A percentile compares a stretch with the other conserved stretches of the same genome.
phyloP scores from a whole-genome alignment of 2,797 vertebrate species.

The Enteromius thamalakanensis region DNA sequence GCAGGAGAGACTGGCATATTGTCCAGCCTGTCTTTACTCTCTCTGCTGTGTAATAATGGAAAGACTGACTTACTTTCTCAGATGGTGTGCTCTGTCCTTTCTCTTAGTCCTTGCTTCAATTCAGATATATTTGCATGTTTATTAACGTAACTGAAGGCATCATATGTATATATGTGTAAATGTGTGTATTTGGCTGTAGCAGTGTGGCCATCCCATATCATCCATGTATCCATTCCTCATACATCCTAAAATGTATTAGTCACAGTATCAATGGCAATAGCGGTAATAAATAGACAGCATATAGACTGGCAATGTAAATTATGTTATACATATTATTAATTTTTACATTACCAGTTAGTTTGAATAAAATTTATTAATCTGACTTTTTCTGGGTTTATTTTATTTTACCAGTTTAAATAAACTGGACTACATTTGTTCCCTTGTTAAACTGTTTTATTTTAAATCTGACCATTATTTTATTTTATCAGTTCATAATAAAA shows the following conservation, averaged over 20 bases:
- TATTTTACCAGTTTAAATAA: background rate
- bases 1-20: constrained; percentile 70
- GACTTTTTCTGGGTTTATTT: no score
- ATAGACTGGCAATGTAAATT: no score
- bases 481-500: no score
- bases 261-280: background rate
- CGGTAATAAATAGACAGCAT: background rate
- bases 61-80: constrained; percentile 70
- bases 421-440: background rate
- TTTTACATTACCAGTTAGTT: background rate
- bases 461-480: no score
- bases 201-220: background rate
- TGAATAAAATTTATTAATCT: background rate
- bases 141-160: constrained; percentile 61
- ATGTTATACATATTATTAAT: background rate
- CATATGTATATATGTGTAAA: background rate
- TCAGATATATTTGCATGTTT: constrained; percentile 77
- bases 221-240: background rate
- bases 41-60: constrained; percentile 65
- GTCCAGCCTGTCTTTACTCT: constrained; percentile 70
- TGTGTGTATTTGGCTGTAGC: background rate
- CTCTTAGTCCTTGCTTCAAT: constrained; percentile 59
- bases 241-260: background rate
- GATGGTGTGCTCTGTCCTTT: constrained; percentile 68
- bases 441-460: no score